A percentile compares a stretch with the other conserved stretches of the same genome.
Evolutionary conservation across 2,888 invertebrate species (phyloP).

Genomic region (Acanthoscelides obtectus): DNA sequence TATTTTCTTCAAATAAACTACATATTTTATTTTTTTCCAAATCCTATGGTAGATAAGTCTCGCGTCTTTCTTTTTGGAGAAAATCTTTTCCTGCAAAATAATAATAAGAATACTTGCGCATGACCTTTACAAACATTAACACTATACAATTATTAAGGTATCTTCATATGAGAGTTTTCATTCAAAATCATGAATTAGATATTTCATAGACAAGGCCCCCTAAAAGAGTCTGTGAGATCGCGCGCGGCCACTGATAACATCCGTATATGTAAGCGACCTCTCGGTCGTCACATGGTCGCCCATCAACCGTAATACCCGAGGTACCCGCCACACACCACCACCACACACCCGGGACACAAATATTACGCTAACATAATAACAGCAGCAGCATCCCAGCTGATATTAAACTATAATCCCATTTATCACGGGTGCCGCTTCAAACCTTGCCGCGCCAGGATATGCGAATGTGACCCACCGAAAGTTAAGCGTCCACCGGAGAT

Average conservation of each 20-base stretch:
- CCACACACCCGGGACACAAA: slow-evolving; percentile 9
- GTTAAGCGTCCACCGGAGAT: background rate
- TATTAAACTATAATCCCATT: slow-evolving; percentile 27
- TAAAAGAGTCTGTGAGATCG: background rate
- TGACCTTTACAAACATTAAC: no score
- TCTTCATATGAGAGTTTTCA: no score
- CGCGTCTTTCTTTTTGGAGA: no score
- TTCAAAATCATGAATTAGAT: no score
- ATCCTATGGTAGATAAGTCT: no score
- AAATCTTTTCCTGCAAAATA: no score
- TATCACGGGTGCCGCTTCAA: slow-evolving; percentile 20
- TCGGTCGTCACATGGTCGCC: background rate
- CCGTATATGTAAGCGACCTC: background rate
- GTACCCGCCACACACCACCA: background rate
- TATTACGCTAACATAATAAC: slow-evolving; percentile 15
- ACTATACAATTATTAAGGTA: no score
- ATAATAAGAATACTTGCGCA: no score
- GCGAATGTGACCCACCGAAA: background rate
- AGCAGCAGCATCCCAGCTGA: slow-evolving; percentile 13
- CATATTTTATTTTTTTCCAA: no score
- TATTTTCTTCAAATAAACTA: no score
- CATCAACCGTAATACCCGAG: background rate
- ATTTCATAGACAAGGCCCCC: no score
- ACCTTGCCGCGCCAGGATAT: background rate
- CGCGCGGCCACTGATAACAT: background rate